Conservation (phyloP, 2,797 vertebrate species). For the Chromis chromis region DNA sequence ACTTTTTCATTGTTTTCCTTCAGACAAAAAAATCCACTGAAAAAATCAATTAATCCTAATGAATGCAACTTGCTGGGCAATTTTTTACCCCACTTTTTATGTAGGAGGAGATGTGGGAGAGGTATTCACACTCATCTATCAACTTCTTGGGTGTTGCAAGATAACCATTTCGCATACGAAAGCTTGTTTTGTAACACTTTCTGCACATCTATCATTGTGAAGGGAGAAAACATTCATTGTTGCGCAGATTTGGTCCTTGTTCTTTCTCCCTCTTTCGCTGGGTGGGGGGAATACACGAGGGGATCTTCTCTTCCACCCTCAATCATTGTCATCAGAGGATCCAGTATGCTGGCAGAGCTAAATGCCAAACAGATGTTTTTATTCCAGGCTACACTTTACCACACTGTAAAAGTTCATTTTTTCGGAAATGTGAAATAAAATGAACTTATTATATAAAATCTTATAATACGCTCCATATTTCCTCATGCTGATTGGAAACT, state of each 20-base stretch:
- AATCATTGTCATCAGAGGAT: constrained; percentile 81
- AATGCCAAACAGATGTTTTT: constrained; percentile 85
- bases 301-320: constrained; percentile 68
- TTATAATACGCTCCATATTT: constrained; percentile 77
- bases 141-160: constrained; percentile 44
- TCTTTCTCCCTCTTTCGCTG: constrained; percentile 30
- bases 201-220: constrained; percentile 58
- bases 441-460: constrained; percentile 77
- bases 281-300: constrained; percentile 37
- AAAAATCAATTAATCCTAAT: constrained; percentile 41
- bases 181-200: constrained; percentile 62
- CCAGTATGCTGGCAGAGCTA: constrained; percentile 71
- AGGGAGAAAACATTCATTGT: constrained; percentile 39
- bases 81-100: constrained; percentile 25
- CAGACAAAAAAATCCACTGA: constrained; percentile 27
- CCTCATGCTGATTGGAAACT: constrained; percentile 73
- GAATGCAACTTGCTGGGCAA: constrained; percentile 24
- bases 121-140: constrained; percentile 25
- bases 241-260: constrained; percentile 38
- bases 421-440: constrained; percentile 85
- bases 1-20: constrained; percentile 56
- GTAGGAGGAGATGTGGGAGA: constrained; percentile 6
- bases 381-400: constrained; percentile 80
- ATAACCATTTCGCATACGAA: constrained; percentile 49
- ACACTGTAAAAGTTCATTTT: constrained; percentile 80